Percentiles rank a stretch among this genome's conserved stretches.
Conservation (phyloP, 1,140 invertebrate species). For the Mylabris phalerata region DNA sequence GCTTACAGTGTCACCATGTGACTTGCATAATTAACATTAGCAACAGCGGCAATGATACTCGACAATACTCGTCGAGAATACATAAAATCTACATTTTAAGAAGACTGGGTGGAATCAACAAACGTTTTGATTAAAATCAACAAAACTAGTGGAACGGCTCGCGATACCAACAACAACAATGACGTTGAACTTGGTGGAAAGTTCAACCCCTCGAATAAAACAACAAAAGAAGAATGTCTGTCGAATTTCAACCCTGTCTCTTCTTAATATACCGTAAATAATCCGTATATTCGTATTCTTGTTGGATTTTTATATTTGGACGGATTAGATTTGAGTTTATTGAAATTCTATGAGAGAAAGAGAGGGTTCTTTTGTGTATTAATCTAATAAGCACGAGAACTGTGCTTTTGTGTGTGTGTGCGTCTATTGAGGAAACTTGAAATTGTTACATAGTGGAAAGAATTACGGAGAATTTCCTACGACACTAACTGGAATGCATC, state of each 20-base stretch:
- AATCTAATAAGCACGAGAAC: no score
- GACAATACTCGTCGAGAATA: slow-evolving; percentile 7
- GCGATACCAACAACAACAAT: no score
- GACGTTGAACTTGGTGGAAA: background rate
- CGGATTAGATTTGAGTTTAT: no score
- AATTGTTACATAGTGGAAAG: no score
- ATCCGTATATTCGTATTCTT: slow-evolving; percentile 1
- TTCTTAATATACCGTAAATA: slow-evolving; percentile 16
- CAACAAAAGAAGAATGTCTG: background rate
- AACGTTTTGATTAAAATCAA: slow-evolving; percentile 19
- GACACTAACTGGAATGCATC: no score
- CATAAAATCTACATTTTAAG: slow-evolving; percentile 15
- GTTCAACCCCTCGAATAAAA: background rate
- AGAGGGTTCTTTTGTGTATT: no score
- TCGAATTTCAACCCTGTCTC: background rate
- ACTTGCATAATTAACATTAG: slow-evolving; percentile 14
- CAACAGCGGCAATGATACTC: background rate
- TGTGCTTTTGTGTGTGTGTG: no score
- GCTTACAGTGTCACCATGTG: background rate
- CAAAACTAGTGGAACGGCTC: background rate
- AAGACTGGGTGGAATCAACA: slow-evolving; percentile 13
- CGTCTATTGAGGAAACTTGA: no score
- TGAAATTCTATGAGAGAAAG: no score
- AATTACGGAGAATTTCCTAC: no score
- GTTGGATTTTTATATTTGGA: no score